These are phyloP conservation scores for Julus scanicus DNA, from an alignment of 2,888 invertebrate genomes.

Conservation along the genomic window DNA sequence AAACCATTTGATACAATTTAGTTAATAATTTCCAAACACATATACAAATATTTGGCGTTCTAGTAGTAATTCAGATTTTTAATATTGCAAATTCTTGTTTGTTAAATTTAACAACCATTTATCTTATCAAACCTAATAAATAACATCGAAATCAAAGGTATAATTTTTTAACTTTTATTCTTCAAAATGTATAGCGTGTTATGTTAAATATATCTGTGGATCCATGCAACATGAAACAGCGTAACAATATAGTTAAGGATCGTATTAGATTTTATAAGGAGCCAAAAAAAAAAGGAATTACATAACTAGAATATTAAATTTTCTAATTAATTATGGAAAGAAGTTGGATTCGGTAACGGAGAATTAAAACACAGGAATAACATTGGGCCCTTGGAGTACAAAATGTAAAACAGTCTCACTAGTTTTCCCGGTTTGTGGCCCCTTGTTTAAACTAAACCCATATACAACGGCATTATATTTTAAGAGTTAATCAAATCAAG, in stretches of 20 bases:
- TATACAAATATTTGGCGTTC: too few relatives aligned
- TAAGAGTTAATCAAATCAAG: background rate
- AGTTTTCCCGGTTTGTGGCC: constrained; percentile 17
- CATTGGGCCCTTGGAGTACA: background rate
- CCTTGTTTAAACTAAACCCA: background rate
- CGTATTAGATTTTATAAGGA: background rate
- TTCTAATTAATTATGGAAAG: background rate
- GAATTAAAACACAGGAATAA: background rate
- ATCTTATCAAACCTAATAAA: background rate
- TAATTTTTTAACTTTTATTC: constrained; percentile 7
- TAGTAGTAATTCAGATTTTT: too few relatives aligned
- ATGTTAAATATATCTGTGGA: constrained; percentile 39
- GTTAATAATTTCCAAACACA: too few relatives aligned
- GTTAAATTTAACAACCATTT: too few relatives aligned
- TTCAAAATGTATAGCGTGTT: constrained; percentile 43
- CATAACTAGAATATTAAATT: background rate
- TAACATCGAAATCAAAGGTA: background rate
- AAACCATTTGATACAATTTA: too few relatives aligned
- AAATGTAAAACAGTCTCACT: constrained; percentile 14
- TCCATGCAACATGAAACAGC: constrained; percentile 37
- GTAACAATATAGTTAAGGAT: background rate
- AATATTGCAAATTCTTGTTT: too few relatives aligned
- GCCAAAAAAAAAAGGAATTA: background rate
- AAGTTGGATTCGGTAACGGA: background rate
- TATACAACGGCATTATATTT: background rate